Percentiles rank a stretch among this genome's conserved stretches.
These are phyloP conservation scores for Aplysia californica DNA, from an alignment of 1,140 invertebrate species.

Conservation along the genomic window DNA sequence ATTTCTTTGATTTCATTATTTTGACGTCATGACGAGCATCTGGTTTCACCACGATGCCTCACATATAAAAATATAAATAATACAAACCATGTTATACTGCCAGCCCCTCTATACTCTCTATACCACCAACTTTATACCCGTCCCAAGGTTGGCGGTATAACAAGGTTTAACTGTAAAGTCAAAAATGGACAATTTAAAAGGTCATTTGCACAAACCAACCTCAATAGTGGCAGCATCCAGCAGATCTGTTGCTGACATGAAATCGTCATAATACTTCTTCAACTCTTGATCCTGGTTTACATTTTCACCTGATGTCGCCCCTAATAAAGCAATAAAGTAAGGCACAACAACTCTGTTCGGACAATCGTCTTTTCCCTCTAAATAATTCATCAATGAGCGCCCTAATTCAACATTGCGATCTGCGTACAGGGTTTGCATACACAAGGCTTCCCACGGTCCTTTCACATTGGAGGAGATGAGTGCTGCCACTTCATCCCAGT, in stretches of 20 bases:
- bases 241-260: not conserved
- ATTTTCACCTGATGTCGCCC: not conserved
- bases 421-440: conserved; percentile 14
- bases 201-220: not conserved
- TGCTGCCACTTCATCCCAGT: not conserved
- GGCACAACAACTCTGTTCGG: not conserved
- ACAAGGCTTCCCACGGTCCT: not conserved
- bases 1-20: no score
- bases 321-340: conserved; percentile 7
- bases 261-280: not conserved
- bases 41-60: no score
- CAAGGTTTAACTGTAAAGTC: no score
- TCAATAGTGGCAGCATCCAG: conserved; percentile 23
- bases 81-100: no score
- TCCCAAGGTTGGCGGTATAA: no score
- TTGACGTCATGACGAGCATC: no score
- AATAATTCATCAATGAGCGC: conserved; percentile 6
- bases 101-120: no score
- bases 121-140: no score
- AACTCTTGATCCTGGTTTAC: not conserved
- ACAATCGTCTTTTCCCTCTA: not conserved
- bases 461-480: not conserved
- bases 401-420: not conserved
- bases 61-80: no score
- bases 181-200: no score